Base-by-base conservation (phyloP, 2,888 invertebrate species). In the Hipparchia sbordonii region DNA sequence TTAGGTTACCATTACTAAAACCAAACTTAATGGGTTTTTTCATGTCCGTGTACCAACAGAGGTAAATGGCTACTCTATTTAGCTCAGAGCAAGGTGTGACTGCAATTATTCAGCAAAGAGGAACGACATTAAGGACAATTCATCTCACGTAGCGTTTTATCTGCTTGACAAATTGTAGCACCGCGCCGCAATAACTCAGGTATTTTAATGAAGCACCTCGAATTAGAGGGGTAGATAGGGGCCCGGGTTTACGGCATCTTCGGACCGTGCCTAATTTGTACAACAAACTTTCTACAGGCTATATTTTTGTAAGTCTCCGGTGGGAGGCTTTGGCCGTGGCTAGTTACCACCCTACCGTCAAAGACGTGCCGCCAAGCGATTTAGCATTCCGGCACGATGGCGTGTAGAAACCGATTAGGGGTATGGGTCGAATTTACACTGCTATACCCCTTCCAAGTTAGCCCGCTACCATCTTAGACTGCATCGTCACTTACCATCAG, bases 141-240 rank as follows among this genome's bases (percentile, higher is more conserved):
- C 85, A 79, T 83, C 87, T 85, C 91, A 91, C 91, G 91, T 90
- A 85, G 83, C 80, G 80, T 84, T 84, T 89, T 92, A 92, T 91
- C 91, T 87, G 81, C 83, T 88, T 91, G 91, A 91, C 91, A 91
- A 91, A 91, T 91, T 91, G 87, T 84, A 83, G 84, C 82, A 85
- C 82, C 84, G 87, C 81, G 82, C 82, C 82, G 83, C 80, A 82
- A 82, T 86, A 80, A 82, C 78, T 86, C 84, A 83, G 86, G 84
- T 86, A 87, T 87, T 85, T 84, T 85, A 85, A 86, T 84, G 78
- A 77, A 79, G 75, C n/a, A 57, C 60, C 52, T 68, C 60, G 70
- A 76, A 67, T 68, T 74, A 68, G 23, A 23, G 70, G 66, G 52
- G 72, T 65, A 74, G 77, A 77, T 63, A 63, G 48, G 48, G 33